Evolutionary conservation across 2,113 vertebrate species (phyloP), one percentile per base, ranked within the genome.

Genomic region (Cyphomyrus discorhynchus): DNA sequence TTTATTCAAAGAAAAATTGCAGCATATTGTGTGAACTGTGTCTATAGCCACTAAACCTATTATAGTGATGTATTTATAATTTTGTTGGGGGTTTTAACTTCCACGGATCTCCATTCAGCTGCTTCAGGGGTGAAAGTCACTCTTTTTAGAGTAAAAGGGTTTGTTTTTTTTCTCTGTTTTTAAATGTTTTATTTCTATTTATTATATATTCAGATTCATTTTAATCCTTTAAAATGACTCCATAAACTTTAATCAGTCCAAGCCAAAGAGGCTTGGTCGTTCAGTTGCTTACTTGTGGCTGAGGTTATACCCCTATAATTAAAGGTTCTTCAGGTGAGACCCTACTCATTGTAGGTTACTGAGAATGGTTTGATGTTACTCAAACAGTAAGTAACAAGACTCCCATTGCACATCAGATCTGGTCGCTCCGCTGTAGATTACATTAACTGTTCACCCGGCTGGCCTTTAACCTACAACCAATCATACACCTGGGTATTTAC

Each of bases 21-120:
- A 89, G 88, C 52, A 53, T 89, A 89, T 89, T 85, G 77, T 89
- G 52, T 84, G 39, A 84, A 84, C 77, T 58, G 77, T 85, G 89
- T 89, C 70, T 53, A 84, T 84, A 84, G 47, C 35, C 82, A 19
- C 77, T 89, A 46, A 82, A 42, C 21, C 49, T 62, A 89, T 24
- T 42, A 24, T 56, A 84, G 39, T 62, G 35, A 80, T 11, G n/a
- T 47, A 80, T 53, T 42, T 89, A 52, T 35, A 39, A 31, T 46
- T 46, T 39, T 89, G 5, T 66, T 19, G 24, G 89, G 53, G 80
- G 56, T 13, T 39, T 52, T 89, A 58, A 84, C 24, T 62, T 84
- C 13, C 42, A 58, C 1, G 52, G 88, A 50, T 74, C 27, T 62
- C 84, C 56, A 89, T 62, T 89, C 83, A 80, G 47, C 52, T 62